These are phyloP conservation scores for Folsomia manolachei DNA, from an alignment of 2,888 invertebrate species.

Conservation along the genomic window DNA sequence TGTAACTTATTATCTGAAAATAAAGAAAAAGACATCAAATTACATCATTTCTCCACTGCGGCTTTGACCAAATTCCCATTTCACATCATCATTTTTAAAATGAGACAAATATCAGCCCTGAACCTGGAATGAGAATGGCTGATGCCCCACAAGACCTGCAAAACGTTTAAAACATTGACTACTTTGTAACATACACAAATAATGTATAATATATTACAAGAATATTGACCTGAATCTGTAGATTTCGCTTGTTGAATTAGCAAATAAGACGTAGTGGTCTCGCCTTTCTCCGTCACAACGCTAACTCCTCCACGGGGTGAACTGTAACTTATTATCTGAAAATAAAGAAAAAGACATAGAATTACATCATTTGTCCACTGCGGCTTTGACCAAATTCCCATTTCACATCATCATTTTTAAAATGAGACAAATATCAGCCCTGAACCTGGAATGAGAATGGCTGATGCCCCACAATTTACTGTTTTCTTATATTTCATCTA, in stretches of 20 bases:
- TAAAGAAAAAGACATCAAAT: background rate
- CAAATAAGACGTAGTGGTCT: conserved; percentile 83
- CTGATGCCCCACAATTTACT: background rate
- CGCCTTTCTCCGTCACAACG: conserved; percentile 81
- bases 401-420: background rate
- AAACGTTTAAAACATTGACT: no score
- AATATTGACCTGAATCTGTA: conserved; percentile 84
- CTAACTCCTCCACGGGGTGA: conserved; percentile 86
- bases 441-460: background rate
- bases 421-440: background rate
- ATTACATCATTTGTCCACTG: background rate
- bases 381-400: background rate
- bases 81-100: background rate
- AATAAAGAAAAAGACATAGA: conserved; percentile 4
- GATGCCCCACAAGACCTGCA: background rate
- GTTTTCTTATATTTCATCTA: background rate
- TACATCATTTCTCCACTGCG: background rate
- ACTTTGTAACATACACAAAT: no score
- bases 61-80: background rate
- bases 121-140: background rate
- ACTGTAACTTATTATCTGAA: conserved; percentile 90
- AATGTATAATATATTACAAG: no score
- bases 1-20: conserved; percentile 86
- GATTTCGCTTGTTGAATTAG: conserved; percentile 83
- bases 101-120: background rate